A percentile compares a stretch with the other conserved stretches of the same genome.
Conservation (phyloP, 2,888 invertebrate species). For the Endotricha flammealis region DNA sequence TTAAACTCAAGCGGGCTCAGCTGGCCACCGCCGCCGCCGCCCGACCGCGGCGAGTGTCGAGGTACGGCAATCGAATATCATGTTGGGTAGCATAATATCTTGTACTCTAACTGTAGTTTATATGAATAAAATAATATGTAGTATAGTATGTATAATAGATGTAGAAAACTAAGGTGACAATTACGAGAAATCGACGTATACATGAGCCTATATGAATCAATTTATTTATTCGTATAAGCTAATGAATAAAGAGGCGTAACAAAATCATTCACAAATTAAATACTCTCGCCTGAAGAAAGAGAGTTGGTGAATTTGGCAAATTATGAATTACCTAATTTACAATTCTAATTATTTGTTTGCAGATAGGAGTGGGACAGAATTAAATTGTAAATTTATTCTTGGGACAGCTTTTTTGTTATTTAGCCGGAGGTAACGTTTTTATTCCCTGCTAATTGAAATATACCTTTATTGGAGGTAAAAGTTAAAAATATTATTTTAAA, state of each 20-base stretch:
- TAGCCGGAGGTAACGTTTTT: conserved; percentile 26
- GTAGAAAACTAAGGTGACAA: too few species aligned
- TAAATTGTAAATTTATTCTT: conserved; percentile 57
- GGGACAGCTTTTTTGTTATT: conserved; percentile 48
- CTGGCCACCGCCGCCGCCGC: too few species aligned
- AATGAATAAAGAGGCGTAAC: conserved; percentile 10
- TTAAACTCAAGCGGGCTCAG: conserved; percentile 17
- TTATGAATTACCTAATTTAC: conserved; percentile 53
- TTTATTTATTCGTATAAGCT: conserved; percentile 3
- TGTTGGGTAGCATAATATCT: too few species aligned
- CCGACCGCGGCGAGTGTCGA: too few species aligned
- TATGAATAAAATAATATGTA: too few species aligned
- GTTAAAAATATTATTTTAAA: conserved; percentile 24
- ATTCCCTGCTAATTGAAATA: conserved; percentile 27
- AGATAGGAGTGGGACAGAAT: conserved; percentile 40
- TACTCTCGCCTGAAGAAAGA: conserved; percentile 19
- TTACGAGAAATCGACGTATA: too few species aligned
- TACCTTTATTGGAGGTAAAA: conserved; percentile 8
- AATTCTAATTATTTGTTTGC: conserved; percentile 61
- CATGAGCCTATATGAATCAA: too few species aligned
- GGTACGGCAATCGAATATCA: too few species aligned
- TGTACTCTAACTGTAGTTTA: too few species aligned
- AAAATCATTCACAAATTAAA: conserved; percentile 18
- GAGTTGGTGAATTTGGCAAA: conserved; percentile 33
- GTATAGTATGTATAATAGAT: too few species aligned